Evolutionary conservation across 2,888 invertebrate genomes (phyloP), one percentile per base, ranked within the genome.

Genomic region (Andrena chrysosceles): DNA sequence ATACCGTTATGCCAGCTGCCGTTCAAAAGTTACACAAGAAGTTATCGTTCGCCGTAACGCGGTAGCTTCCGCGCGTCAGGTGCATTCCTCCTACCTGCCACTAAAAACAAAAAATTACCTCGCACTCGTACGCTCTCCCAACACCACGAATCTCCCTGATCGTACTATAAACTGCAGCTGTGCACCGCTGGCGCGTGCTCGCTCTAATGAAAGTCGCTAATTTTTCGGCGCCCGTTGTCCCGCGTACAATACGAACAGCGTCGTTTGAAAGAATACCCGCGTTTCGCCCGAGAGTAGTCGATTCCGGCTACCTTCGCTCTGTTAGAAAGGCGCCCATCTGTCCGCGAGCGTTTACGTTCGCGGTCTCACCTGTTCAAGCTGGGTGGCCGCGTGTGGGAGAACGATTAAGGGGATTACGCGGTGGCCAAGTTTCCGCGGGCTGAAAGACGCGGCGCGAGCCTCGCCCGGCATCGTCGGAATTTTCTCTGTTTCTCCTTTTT

Each of bases 1-100:
- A 77, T 88, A 85, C 85, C 86, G 85, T 84, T 86, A 86, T 74
- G 77, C 83, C 83, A 56, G 69, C 70, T 83, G 72, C 77, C 81
- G 82, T 52, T 82, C 75, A 77, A 88, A 87, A 85, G 79, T 87
- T 87, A 84, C 84, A 83, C 84, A 84, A 87, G 81, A 75, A 77
- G 77, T 79, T 82, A 85, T 83, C 72, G 81, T 60, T 48, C 73
- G 56, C 59, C 66, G 71, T 85, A 86, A 79, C 68, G 54, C 33
- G 83, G 66, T 54, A 77, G 81, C 79, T 77, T 77, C 80, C 77
- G 77, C 56, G 72, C 60, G 6, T 33, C 70, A 66, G 79, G 60
- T 81, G 81, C 54, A 69, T 73, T 80, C 71, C 31, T 23, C 6
- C 1, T 29, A 5, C 10, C 49, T 29, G 10, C 1, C 26, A 4